These are phyloP conservation scores for Fratercula arctica DNA, from an alignment of 2,797 vertebrate species.

Conservation along the genomic window DNA sequence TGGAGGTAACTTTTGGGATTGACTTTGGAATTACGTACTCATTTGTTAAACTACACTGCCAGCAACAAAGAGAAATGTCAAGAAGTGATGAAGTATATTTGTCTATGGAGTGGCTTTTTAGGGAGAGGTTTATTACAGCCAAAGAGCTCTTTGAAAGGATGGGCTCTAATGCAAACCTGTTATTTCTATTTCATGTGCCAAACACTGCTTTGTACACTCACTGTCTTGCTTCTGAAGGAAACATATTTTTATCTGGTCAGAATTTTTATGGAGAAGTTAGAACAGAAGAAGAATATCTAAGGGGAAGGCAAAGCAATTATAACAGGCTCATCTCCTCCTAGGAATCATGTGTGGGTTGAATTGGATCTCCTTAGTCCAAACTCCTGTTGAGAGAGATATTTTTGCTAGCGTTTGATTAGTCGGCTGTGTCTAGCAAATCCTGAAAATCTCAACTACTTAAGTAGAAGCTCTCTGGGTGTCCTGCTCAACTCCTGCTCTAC, in stretches of 20 bases:
- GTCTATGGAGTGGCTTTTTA: not conserved
- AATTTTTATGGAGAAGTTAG: not conserved
- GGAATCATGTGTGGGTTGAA: not conserved
- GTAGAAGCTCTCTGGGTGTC: not conserved
- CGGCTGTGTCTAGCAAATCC: not conserved
- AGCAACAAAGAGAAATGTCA: not conserved
- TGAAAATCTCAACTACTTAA: not conserved
- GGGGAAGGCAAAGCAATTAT: not conserved
- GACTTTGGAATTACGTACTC: not conserved
- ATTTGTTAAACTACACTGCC: not conserved
- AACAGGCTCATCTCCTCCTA: not conserved
- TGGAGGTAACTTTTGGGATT: slow-evolving; percentile 83
- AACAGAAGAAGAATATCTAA: not conserved
- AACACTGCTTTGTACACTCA: not conserved
- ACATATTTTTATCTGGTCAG: not conserved
- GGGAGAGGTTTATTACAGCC: not conserved
- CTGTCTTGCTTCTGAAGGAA: not conserved
- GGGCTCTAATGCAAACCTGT: not conserved
- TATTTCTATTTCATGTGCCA: not conserved
- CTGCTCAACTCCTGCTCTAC: not conserved
- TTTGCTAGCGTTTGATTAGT: not conserved
- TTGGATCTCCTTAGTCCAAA: not conserved
- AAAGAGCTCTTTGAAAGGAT: not conserved
- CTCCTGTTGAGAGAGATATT: not conserved
- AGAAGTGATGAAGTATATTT: not conserved